A percentile compares a stretch with the other conserved stretches of the same genome.
Conservation (phyloP, 2,888 invertebrate genomes). For the Phortica magna region DNA sequence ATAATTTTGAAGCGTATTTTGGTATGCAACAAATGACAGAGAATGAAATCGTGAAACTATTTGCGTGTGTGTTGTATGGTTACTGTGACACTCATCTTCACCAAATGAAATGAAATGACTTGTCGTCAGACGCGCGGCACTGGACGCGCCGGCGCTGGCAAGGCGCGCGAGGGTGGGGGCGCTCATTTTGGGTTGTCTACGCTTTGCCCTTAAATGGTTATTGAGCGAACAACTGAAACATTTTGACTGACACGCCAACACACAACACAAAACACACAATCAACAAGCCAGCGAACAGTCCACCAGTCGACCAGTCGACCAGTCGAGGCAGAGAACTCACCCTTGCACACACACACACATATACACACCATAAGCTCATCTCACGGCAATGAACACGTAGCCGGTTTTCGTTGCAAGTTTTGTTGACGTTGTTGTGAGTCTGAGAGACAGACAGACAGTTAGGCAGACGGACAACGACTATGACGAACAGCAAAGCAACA, state of each 20-base stretch:
- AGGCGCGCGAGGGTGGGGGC: not conserved
- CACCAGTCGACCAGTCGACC: too few relatives aligned
- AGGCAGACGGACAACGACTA: not conserved
- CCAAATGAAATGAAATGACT: slow-evolving; percentile 26
- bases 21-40: slow-evolving; percentile 77
- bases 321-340: too few relatives aligned
- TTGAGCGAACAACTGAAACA: slow-evolving; percentile 25
- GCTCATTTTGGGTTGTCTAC: not conserved
- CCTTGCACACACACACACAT: not conserved
- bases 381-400: not conserved
- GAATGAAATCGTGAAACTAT: slow-evolving; percentile 77
- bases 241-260: slow-evolving; percentile 31
- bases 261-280: slow-evolving; percentile 1
- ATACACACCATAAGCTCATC: not conserved
- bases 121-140: slow-evolving; percentile 15
- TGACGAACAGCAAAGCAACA: slow-evolving; percentile 38
- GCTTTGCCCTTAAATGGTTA: slow-evolving; percentile 29
- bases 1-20: slow-evolving; percentile 75
- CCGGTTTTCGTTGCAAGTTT: not conserved
- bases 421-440: too few relatives aligned
- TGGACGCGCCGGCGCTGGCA: not conserved
- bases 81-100: slow-evolving; percentile 66
- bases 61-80: slow-evolving; percentile 75
- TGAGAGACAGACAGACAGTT: too few relatives aligned
- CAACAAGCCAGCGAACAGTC: not conserved